phyloP scores from a whole-genome alignment of 2,888 invertebrate genomes.

The Drosophila kuntzei region DNA sequence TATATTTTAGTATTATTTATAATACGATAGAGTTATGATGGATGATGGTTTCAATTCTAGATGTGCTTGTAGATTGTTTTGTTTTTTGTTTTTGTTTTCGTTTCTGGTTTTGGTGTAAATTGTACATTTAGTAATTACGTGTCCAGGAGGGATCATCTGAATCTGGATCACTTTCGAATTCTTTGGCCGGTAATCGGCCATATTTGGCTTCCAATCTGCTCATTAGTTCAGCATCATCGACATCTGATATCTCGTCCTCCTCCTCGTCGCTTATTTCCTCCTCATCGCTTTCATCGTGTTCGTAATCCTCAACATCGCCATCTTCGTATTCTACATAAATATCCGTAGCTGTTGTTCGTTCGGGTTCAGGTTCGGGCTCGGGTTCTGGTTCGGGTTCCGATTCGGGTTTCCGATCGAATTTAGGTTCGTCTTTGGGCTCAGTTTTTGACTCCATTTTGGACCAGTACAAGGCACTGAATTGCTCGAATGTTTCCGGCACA shows the following conservation, averaged over 20 bases:
- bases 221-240: slow-evolving; percentile 90
- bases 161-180: slow-evolving; percentile 86
- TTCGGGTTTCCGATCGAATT: slow-evolving; percentile 14
- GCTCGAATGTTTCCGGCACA: slow-evolving; percentile 83
- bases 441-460: slow-evolving; percentile 44
- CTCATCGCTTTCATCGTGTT: slow-evolving; percentile 53
- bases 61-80: slow-evolving; percentile 31
- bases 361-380: slow-evolving; percentile 14
- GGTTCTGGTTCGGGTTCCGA: slow-evolving; percentile 5
- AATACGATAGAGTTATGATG: slow-evolving; percentile 43
- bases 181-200: slow-evolving; percentile 88
- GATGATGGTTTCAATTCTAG: slow-evolving; percentile 28
- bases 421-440: slow-evolving; percentile 2
- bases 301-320: slow-evolving; percentile 61
- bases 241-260: slow-evolving; percentile 87
- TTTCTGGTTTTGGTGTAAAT: slow-evolving; percentile 45
- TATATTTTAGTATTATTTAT: slow-evolving; percentile 47
- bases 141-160: slow-evolving; percentile 85
- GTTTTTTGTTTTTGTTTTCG: slow-evolving; percentile 22
- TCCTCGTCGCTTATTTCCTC: slow-evolving; percentile 83
- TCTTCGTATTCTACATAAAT: slow-evolving; percentile 75
- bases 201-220: slow-evolving; percentile 91
- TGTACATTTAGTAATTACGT: slow-evolving; percentile 84
- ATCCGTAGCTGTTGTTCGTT: slow-evolving; percentile 39
- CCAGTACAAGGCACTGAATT: slow-evolving; percentile 81